These are phyloP conservation scores for Sylvietta virens DNA, from an alignment of 2,113 vertebrate species.

Conservation along the genomic window DNA sequence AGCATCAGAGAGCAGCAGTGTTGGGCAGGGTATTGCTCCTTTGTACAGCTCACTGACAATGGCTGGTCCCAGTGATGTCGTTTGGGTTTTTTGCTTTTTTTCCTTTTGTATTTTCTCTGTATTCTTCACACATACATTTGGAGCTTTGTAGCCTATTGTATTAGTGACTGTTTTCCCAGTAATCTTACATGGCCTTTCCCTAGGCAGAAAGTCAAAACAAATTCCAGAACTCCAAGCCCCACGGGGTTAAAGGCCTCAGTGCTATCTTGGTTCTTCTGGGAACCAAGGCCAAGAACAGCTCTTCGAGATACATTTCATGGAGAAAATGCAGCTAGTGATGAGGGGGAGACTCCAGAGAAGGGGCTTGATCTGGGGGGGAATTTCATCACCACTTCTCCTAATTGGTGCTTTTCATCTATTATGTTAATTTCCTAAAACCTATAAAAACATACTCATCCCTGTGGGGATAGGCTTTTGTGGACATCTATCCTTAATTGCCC, in stretches of 20 bases:
- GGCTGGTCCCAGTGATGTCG: neutral
- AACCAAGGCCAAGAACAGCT: neutral
- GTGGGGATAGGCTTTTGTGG: neutral
- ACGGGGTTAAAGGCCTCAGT: rapidly evolving
- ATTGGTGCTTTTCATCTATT: neutral
- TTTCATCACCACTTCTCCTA: neutral
- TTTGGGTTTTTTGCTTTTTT: neutral
- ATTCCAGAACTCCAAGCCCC: neutral
- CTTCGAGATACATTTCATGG: neutral
- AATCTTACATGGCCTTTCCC: neutral
- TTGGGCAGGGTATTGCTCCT: neutral
- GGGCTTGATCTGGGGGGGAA: neutral
- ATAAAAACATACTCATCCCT: neutral
- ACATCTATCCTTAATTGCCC: neutral
- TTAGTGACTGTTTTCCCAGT: neutral
- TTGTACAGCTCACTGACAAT: rapidly evolving
- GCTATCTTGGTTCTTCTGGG: neutral
- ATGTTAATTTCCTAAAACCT: neutral
- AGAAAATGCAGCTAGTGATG: neutral
- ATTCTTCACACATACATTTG: neutral
- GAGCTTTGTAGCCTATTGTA: neutral
- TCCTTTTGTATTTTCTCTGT: neutral
- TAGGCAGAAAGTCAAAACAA: neutral
- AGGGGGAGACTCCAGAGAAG: neutral
- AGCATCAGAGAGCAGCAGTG: rapidly evolving